Conservation (phyloP, 2,797 vertebrate genomes). For the Psittacula derbiana region DNA sequence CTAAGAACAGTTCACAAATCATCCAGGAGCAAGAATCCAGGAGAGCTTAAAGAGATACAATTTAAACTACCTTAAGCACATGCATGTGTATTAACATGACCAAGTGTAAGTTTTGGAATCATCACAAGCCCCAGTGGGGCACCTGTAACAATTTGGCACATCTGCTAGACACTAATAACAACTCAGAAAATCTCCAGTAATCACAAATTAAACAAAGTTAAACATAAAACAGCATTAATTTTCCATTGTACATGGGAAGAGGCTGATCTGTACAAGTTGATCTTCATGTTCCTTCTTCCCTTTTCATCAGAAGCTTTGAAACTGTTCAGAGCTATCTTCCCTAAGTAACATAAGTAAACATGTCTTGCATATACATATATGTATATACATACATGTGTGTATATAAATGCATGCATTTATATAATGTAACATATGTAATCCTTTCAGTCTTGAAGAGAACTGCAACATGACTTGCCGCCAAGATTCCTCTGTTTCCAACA, state of each 20-base stretch:
- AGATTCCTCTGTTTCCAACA: conserved; percentile 85
- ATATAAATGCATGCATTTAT: background rate
- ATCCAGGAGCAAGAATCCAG: background rate
- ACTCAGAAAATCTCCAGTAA: background rate
- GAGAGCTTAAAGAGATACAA: background rate
- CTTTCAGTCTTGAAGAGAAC: background rate
- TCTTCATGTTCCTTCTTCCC: background rate
- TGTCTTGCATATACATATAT: background rate
- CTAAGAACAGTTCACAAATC: background rate
- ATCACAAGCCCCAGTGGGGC: background rate
- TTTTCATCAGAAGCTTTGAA: background rate
- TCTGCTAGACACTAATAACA: background rate
- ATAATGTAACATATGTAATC: background rate
- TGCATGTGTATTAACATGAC: background rate
- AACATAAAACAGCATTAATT: background rate
- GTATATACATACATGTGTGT: rapidly evolving
- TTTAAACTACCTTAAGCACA: background rate
- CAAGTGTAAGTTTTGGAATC: background rate
- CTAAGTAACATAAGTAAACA: background rate
- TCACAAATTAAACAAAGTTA: background rate
- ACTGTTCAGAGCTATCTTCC: background rate
- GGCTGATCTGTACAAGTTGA: background rate
- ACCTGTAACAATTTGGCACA: background rate
- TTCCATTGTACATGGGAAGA: background rate
- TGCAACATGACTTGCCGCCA: conserved; percentile 72